phyloP scores from a whole-genome alignment of 2,113 vertebrate species.

The Tapirus terrestris region DNA sequence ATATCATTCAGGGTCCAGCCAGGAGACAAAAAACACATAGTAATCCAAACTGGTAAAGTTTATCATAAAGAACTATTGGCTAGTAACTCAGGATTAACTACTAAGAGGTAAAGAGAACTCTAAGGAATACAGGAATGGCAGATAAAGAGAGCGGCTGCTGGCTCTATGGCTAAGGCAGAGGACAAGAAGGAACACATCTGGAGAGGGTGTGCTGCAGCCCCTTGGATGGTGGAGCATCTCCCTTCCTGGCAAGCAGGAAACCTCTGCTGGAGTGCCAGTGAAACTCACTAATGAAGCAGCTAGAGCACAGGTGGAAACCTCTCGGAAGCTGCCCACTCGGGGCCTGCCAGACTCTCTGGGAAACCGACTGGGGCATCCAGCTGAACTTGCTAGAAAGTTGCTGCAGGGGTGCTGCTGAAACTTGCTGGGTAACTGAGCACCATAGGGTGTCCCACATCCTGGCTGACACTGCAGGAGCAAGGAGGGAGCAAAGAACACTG shows the following conservation, averaged over 20 bases:
- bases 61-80: background rate
- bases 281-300: background rate
- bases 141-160: background rate
- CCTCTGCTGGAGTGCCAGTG: background rate
- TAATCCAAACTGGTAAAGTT: background rate
- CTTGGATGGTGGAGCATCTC: background rate
- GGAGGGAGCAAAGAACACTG: background rate
- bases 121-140: rapidly evolving
- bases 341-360: background rate
- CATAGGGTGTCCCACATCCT: background rate
- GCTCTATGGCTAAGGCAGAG: too few species aligned
- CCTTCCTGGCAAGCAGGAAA: background rate
- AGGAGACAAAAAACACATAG: background rate
- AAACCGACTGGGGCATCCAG: background rate
- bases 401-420: background rate
- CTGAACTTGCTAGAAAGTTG: background rate
- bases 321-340: background rate
- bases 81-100: background rate
- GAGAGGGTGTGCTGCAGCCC: background rate
- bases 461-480: background rate
- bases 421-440: background rate
- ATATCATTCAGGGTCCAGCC: background rate
- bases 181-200: background rate
- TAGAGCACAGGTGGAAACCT: background rate
- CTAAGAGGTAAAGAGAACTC: background rate